These are phyloP conservation scores for Pseudorhiza aurosa DNA, from an alignment of 30 jellyfish, hydroid and myxozoan species.

Conservation along the genomic window DNA sequence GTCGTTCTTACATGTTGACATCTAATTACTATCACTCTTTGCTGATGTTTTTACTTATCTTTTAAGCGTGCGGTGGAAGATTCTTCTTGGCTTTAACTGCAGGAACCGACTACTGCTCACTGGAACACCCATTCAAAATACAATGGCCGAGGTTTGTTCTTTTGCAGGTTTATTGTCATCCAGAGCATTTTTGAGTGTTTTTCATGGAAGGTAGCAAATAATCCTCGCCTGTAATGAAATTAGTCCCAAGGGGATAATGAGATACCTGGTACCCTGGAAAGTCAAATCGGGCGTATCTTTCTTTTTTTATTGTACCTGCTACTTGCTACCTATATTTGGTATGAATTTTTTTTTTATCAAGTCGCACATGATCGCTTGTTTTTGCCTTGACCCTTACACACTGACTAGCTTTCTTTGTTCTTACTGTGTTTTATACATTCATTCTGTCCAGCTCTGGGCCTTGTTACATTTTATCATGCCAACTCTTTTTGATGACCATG, in stretches of 20 bases:
- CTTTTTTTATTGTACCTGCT: too few species aligned
- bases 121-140: conserved; percentile 98
- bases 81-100: conserved; percentile 94
- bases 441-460: conserved; percentile 91
- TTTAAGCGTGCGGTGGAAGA: conserved; percentile 95
- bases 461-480: conserved; percentile 98
- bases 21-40: too few species aligned
- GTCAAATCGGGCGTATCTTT: too few species aligned
- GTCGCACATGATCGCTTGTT: not conserved
- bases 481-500: conserved; percentile 97
- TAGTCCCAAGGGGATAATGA: too few species aligned
- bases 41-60: not conserved
- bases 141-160: conserved; percentile 96
- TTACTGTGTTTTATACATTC: not conserved
- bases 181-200: too few species aligned
- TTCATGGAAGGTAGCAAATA: too few species aligned
- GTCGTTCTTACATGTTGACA: too few species aligned
- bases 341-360: not conserved
- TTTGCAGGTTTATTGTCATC: too few species aligned
- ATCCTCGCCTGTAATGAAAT: too few species aligned
- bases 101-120: conserved; percentile 93
- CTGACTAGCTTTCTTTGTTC: not conserved
- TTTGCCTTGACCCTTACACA: too few species aligned
- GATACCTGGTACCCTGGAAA: too few species aligned
- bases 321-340: too few species aligned